Evolutionary conservation across 2,797 vertebrate species (phyloP), one percentile per base, ranked within the genome.

Genomic region (Sandelia bainsii): DNA sequence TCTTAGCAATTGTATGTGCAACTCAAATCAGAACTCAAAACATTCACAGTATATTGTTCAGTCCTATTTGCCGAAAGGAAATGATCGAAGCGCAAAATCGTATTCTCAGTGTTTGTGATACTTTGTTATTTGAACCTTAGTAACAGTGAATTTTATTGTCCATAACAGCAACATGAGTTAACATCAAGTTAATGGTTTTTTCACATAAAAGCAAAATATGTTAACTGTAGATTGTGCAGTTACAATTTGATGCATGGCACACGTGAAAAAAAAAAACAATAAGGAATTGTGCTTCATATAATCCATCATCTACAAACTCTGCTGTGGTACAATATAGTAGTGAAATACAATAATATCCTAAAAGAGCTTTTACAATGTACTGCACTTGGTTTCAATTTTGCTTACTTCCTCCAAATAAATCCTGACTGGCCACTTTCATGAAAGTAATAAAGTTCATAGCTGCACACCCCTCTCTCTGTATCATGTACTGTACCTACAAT

Each of bases 281-380:
- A 81, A 87, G 78, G 59, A 83, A 75, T 94, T 95, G 94, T 95
- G 94, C 93, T 95, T 95, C 86, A 75, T 87, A 86, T 90, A 89
- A 91, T 89, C 87, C 82, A 84, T 90, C 79, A 78, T 76, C 79
- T 86, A 88, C 78, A 85, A 79, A 85, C 65, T 89, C 86, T 77
- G 77, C 82, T 81, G 66, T 61, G 80, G 84, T 81, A 82, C 75
- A 83, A 68, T 60, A 79, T 66, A 58, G 72, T 63, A 69, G 72
- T 66, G 76, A 79, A 75, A 80, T 68, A 83, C 71, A 82, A 68
- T 68, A 53, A 78, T 57, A 65, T 72, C 78, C 75, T 61, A 57
- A 62, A 48, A 86, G 74, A 78, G 74, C 53, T 83, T 79, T 81
- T 69, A 58, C 54, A 77, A 71, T 71, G 70, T 52, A 61, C 81